Evolutionary conservation across 2,113 vertebrate genomes (phyloP).

Genomic region (Trinectes maculatus): DNA sequence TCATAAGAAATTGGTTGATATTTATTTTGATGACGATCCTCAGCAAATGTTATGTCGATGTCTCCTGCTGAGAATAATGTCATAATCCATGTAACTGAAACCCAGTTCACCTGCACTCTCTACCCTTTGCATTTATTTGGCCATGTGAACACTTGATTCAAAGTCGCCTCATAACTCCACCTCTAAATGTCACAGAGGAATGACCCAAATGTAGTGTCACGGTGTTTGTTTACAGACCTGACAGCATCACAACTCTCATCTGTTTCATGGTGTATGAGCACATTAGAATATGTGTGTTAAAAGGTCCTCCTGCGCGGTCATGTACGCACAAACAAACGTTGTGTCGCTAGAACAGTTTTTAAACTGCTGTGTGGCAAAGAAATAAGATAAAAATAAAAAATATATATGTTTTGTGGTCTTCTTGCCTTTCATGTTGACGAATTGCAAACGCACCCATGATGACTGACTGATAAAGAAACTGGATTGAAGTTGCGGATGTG

Average conservation of each 20-base stretch:
- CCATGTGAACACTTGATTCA: slow-evolving; percentile 13
- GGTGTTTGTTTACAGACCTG: slow-evolving; percentile 46
- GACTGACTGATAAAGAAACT: slow-evolving; percentile 14
- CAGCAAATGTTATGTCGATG: slow-evolving; percentile 26
- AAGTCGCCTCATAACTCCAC: slow-evolving; percentile 12
- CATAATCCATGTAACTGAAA: neutral
- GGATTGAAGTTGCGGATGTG: slow-evolving; percentile 38
- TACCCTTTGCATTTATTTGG: slow-evolving; percentile 13
- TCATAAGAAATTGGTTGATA: slow-evolving; percentile 9
- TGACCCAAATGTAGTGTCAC: slow-evolving; percentile 39
- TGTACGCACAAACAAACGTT: slow-evolving; percentile 24
- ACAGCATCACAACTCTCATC: slow-evolving; percentile 50
- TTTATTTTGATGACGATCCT: slow-evolving; percentile 12
- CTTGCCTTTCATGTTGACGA: slow-evolving; percentile 40
- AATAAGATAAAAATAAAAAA: slow-evolving; percentile 33
- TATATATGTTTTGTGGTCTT: slow-evolving; percentile 26
- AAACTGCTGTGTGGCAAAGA: neutral
- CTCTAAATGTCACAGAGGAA: slow-evolving; percentile 50
- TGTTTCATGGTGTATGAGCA: slow-evolving; percentile 46
- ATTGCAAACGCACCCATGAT: slow-evolving; percentile 26
- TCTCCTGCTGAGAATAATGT: slow-evolving; percentile 5
- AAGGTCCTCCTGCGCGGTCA: slow-evolving; percentile 28
- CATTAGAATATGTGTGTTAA: slow-evolving; percentile 55
- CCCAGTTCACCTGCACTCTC: neutral
- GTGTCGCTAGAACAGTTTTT: slow-evolving; percentile 11